Conservation (phyloP, 2,888 invertebrate species). For the Tenthredo distinguenda region DNA sequence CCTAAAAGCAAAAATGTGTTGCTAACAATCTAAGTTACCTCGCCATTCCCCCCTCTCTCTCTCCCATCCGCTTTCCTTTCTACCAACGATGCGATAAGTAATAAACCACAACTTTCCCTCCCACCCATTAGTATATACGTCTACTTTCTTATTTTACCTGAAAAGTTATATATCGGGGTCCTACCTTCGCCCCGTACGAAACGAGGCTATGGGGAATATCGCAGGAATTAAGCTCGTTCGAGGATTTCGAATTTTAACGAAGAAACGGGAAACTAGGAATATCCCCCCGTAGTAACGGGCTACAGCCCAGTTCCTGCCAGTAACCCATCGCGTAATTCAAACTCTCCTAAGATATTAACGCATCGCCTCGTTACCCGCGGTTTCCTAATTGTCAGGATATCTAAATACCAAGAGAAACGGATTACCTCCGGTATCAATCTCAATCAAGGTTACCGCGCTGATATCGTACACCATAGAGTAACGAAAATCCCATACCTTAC, state of each 20-base stretch:
- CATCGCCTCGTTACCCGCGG: no score
- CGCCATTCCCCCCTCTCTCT: not conserved
- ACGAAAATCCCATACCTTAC: no score
- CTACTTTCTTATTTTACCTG: not conserved
- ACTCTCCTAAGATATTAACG: not conserved
- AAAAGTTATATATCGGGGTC: conserved; percentile 32
- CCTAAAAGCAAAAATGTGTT: conserved; percentile 44
- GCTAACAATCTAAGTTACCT: conserved; percentile 28
- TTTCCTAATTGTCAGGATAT: no score
- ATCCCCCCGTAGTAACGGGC: not conserved
- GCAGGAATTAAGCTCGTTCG: not conserved
- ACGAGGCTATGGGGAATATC: conserved; percentile 28
- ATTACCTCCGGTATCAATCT: no score
- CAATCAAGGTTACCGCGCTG: no score
- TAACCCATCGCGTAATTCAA: not conserved
- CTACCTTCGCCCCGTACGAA: not conserved
- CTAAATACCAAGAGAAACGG: no score
- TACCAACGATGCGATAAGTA: conserved; percentile 3
- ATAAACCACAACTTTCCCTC: not conserved
- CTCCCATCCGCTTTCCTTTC: not conserved
- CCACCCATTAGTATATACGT: conserved; percentile 2
- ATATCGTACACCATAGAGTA: no score
- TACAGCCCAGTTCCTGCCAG: not conserved
- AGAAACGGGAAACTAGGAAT: not conserved
- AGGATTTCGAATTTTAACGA: not conserved